Evolutionary conservation across 2,113 vertebrate species (phyloP).

Genomic region (Nibea albiflora): DNA sequence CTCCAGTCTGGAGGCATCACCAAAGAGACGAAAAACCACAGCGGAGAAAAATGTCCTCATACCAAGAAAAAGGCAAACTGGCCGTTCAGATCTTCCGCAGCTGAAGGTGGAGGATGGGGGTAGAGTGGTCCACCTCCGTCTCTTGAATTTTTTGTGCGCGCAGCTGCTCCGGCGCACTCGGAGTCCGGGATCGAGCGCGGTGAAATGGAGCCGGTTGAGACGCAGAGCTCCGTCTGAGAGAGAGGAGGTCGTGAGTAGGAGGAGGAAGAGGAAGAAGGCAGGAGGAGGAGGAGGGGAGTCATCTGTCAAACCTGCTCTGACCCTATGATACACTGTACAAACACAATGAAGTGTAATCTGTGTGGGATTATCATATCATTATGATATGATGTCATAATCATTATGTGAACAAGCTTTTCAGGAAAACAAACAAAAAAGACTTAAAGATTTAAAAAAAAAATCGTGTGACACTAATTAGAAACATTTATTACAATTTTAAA

Average conservation of each 20-base stretch:
- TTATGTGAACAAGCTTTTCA: not conserved
- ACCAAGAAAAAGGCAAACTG: not conserved
- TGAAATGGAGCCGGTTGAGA: conserved; percentile 2
- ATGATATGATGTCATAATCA: too few relatives aligned
- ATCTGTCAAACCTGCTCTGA: conserved; percentile 26
- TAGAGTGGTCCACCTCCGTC: not conserved
- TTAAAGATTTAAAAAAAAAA: too few relatives aligned
- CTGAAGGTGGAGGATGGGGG: not conserved
- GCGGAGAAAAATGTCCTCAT: not conserved
- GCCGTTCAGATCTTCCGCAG: not conserved
- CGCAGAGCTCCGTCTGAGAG: conserved; percentile 17
- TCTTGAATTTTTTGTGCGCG: not conserved
- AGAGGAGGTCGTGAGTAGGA: conserved; percentile 7
- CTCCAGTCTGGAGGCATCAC: conserved; percentile 59
- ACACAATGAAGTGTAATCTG: not conserved
- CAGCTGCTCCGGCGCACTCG: not conserved
- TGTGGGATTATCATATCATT: not conserved
- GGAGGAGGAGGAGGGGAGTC: not conserved
- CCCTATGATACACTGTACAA: not conserved
- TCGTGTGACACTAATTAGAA: not conserved
- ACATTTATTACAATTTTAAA: too few relatives aligned
- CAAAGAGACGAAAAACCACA: not conserved
- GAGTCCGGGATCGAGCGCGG: not conserved
- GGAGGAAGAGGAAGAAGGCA: not conserved
- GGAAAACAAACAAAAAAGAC: too few relatives aligned